Percentiles rank a stretch among this genome's conserved stretches.
Evolutionary conservation across 2,888 invertebrate genomes (phyloP).

Genomic region (Branchinecta sandiegonensis): DNA sequence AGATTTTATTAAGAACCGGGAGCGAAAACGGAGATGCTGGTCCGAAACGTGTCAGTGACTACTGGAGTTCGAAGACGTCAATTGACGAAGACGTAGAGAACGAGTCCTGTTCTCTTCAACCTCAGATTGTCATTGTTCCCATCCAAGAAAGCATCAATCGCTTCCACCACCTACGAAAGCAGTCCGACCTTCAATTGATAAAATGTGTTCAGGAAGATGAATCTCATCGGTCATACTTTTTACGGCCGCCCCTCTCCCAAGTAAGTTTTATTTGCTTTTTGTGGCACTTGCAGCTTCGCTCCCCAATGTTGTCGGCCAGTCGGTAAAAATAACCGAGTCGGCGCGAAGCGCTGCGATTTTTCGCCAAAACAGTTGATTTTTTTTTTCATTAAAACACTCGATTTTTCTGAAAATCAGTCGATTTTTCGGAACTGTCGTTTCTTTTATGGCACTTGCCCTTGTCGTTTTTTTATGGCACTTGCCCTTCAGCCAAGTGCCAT

Average conservation of each 20-base stretch:
- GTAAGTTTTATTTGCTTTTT: conserved; percentile 31
- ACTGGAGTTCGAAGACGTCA: conserved; percentile 73
- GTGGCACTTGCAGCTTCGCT: too few relatives aligned
- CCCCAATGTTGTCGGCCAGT: too few relatives aligned
- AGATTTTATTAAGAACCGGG: conserved; percentile 50
- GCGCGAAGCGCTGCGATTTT: too few relatives aligned
- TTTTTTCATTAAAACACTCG: too few relatives aligned
- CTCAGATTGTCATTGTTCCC: conserved; percentile 26
- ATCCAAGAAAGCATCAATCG: conserved; percentile 30
- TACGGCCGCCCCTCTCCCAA: conserved; percentile 65
- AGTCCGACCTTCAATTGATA: conserved; percentile 75
- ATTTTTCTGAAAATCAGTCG: too few relatives aligned
- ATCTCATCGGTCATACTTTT: conserved; percentile 65
- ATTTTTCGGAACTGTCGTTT: too few relatives aligned
- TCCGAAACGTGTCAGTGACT: conserved; percentile 66
- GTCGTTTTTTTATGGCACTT: too few relatives aligned
- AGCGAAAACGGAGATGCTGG: conserved; percentile 56
- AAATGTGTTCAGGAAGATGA: conserved; percentile 58
- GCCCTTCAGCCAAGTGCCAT: too few relatives aligned
- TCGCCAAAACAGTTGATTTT: too few relatives aligned
- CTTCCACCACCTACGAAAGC: conserved; percentile 51
- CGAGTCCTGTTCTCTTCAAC: background rate
- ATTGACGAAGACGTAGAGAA: conserved; percentile 40
- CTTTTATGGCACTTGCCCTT: too few relatives aligned
- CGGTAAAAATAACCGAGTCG: too few relatives aligned